These are phyloP conservation scores for Apamea crenata DNA, from an alignment of 2,888 invertebrate genomes.

Conservation along the genomic window DNA sequence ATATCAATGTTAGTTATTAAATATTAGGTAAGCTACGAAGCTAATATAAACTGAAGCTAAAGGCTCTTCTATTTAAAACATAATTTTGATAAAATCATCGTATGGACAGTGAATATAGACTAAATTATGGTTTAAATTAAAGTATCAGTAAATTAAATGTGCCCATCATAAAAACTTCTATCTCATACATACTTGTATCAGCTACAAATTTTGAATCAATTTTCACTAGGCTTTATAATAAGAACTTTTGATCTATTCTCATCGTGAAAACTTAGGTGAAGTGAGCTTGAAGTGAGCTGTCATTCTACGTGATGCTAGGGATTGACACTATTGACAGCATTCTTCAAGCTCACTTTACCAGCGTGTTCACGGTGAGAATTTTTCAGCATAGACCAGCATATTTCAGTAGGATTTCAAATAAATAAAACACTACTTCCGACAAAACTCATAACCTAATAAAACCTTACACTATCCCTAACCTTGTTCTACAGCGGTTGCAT, in stretches of 20 bases:
- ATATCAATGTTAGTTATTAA: too few relatives aligned
- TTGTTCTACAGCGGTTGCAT: conserved; percentile 1
- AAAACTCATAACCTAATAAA: conserved; percentile 18
- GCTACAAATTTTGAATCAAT: not conserved
- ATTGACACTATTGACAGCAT: too few relatives aligned
- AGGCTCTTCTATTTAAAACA: not conserved
- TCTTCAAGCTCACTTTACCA: too few relatives aligned
- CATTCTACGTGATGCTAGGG: too few relatives aligned
- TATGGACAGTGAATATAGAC: not conserved
- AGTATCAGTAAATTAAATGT: too few relatives aligned
- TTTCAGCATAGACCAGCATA: not conserved
- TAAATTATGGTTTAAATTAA: not conserved
- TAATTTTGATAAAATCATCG: not conserved
- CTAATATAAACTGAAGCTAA: not conserved
- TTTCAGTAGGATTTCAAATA: not conserved
- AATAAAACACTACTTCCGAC: not conserved
- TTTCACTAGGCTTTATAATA: not conserved
- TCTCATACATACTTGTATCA: not conserved
- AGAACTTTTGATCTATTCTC: not conserved
- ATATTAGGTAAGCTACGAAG: not conserved
- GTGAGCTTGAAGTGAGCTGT: not conserved
- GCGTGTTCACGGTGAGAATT: not conserved
- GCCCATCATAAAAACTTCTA: not conserved
- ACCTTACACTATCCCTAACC: not conserved
- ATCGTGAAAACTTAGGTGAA: not conserved